Base-by-base conservation (phyloP, 2,797 vertebrate species). In the Cheirogaleus major region DNA sequence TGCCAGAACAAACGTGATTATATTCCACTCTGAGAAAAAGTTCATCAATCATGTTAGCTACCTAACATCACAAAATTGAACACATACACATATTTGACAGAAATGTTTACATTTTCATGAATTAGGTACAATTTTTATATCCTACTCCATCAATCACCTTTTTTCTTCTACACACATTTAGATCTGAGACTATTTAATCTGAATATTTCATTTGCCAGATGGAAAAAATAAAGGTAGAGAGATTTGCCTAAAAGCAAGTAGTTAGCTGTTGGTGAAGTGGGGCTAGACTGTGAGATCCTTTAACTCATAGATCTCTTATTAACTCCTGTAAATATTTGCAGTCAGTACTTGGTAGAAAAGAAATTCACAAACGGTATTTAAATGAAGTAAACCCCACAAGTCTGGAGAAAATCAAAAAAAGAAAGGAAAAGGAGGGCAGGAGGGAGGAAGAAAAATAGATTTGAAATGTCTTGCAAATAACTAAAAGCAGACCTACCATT, bases 1-100 rank as follows among this genome's bases (percentile, higher is more conserved):
- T 83, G 30, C 80, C 35, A 70, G 14, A 78, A 78, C 41, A 93
- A 94, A 91, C 30, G 22, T 7, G 27, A 85, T 23, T 89, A 41
- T 83, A 32, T 73, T 93, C 38, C 43, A 32, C 65, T 78, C 57
- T 75, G 79, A 96, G 65, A 93, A 96, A 90, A 89, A 61, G 45
- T 78, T 48, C 17, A 18, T n/a, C 63, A 89, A 43, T 93, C 57
- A 94, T 25, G 57, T 79, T 20, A 89, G 45, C 63, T 72, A 65
- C 41, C 12, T 72, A 94, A n/a, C n/a, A 84, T 57, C 55, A 85
- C 32, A 87, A 41, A 83, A 89, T 63, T 94, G 73, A 86, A 97
- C 89, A 76, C 35, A 93, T 2, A 73, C 7, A 23, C 5, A 69
- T 57, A 78, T 79, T 41, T 91, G 84, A 94, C 17, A 82, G 67